A percentile compares a stretch with the other conserved stretches of the same genome.
Conservation (phyloP, 2,113 vertebrate genomes). For the Cinclus mexicanus region DNA sequence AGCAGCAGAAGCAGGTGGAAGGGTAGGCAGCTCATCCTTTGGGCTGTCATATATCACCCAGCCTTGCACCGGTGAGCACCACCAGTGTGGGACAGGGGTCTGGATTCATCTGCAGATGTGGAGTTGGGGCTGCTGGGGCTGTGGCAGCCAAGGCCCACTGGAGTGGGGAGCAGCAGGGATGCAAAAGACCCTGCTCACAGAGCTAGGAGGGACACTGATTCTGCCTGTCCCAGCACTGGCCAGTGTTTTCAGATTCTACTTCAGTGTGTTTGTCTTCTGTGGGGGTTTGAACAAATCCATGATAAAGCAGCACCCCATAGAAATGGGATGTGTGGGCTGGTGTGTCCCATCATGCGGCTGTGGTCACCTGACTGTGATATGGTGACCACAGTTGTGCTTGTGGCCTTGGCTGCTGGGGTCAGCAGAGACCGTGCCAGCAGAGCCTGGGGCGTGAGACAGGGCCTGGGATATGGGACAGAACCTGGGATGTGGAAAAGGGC, state of each 20-base stretch:
- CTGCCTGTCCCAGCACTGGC: neutral
- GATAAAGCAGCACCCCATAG: neutral
- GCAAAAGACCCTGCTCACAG: neutral
- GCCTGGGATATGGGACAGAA: too few relatives aligned
- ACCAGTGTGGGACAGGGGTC: rapidly evolving
- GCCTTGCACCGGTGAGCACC: neutral
- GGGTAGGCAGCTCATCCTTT: neutral
- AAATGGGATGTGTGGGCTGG: neutral
- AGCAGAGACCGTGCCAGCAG: neutral
- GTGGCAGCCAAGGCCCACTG: neutral
- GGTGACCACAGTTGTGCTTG: neutral
- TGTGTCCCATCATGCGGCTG: rapidly evolving
- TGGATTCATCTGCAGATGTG: neutral
- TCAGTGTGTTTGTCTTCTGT: neutral
- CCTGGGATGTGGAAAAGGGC: too few relatives aligned
- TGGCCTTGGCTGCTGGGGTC: neutral
- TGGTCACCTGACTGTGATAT: rapidly evolving
- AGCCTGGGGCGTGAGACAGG: neutral
- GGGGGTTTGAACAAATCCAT: neutral
- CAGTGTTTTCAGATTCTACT: neutral
- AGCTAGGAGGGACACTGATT: neutral
- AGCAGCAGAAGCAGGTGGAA: neutral
- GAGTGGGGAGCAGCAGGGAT: neutral
- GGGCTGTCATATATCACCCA: neutral
- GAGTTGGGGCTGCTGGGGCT: neutral